These are phyloP conservation scores for Neolamprologus devosi DNA, from an alignment of 2,113 vertebrate species.

Conservation along the genomic window DNA sequence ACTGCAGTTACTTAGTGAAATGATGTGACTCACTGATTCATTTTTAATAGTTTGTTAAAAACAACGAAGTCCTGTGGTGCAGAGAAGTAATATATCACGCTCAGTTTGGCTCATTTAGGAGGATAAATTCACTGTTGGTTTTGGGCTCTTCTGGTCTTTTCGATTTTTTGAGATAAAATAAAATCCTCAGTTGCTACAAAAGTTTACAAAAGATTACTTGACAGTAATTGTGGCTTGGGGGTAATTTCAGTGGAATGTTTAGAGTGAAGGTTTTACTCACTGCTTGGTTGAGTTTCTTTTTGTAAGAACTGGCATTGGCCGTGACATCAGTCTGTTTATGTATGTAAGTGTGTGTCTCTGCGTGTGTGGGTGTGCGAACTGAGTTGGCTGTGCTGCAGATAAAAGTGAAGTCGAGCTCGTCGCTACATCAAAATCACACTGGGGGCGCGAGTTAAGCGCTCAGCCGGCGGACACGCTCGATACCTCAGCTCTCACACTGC, in stretches of 20 bases:
- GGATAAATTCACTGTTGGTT: not conserved
- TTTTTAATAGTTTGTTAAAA: not conserved
- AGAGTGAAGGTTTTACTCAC: not conserved
- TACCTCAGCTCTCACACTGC: not conserved
- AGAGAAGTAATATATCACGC: not conserved
- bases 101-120: not conserved
- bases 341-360: not conserved
- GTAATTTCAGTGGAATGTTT: not conserved
- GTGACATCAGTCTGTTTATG: not conserved
- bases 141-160: not conserved
- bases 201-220: not conserved
- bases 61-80: not conserved
- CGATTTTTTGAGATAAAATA: not conserved
- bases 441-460: not conserved
- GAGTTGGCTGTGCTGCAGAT: not conserved
- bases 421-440: not conserved
- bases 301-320: not conserved
- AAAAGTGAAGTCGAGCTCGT: not conserved
- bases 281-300: not conserved
- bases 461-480: not conserved
- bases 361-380: conserved; percentile 10
- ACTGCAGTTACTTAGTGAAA: not conserved
- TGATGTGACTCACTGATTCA: not conserved
- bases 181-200: not conserved
- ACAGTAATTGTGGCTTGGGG: not conserved